phyloP scores from a whole-genome alignment of 2,113 vertebrate genomes.

The Rhinolophus ferrumequinum region DNA sequence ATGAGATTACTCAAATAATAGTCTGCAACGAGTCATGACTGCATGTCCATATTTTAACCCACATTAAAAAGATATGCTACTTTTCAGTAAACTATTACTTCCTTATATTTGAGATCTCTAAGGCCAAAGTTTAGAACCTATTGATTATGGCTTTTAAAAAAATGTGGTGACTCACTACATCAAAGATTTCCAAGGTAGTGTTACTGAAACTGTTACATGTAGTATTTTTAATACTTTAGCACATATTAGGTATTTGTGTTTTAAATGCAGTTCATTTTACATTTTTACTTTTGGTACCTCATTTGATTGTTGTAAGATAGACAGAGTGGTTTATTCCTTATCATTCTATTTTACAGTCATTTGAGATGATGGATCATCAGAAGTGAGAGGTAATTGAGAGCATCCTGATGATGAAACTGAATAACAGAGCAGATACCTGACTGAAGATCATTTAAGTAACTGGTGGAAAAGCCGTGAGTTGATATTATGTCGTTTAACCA shows the following conservation, averaged over 20 bases:
- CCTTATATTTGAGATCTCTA: slow-evolving; percentile 22
- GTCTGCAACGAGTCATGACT: slow-evolving; percentile 5
- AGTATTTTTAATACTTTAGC: not conserved
- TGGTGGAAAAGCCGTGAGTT: not conserved
- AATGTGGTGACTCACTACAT: not conserved
- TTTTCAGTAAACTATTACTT: slow-evolving; percentile 50
- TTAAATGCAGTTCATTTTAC: slow-evolving; percentile 15
- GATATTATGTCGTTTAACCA: not conserved
- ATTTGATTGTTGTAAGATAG: not conserved
- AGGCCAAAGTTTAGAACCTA: not conserved
- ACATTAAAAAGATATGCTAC: slow-evolving; percentile 31
- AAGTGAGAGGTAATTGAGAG: not conserved
- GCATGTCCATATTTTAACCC: slow-evolving; percentile 30
- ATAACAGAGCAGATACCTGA: not conserved
- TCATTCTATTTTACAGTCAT: not conserved
- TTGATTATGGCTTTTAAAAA: not conserved
- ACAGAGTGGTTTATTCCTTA: not conserved
- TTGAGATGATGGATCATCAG: not conserved
- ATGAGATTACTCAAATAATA: slow-evolving; percentile 67
- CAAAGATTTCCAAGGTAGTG: not conserved
- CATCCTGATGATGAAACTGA: not conserved
- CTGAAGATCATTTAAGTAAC: not conserved
- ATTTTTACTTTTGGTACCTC: slow-evolving; percentile 34
- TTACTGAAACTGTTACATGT: not conserved
- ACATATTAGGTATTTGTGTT: slow-evolving; percentile 14